phyloP scores from a whole-genome alignment of 2,113 vertebrate genomes.

The Oreochromis niloticus region DNA sequence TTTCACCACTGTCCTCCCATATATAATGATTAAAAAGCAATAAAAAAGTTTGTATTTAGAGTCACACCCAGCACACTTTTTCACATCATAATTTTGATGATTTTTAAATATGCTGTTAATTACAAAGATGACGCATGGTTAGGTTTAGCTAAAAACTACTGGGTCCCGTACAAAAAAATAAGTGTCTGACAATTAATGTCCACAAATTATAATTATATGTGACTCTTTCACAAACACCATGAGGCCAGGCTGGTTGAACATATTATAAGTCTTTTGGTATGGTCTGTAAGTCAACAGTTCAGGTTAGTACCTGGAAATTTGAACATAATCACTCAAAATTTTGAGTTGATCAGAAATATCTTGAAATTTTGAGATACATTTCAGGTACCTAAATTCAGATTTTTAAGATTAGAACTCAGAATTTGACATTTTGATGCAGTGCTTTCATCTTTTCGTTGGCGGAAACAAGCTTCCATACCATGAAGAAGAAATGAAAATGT shows the following conservation, averaged over 20 bases:
- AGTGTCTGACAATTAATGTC: not conserved
- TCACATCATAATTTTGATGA: not conserved
- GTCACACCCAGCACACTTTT: not conserved
- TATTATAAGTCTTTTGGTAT: not conserved
- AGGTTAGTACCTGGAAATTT: not conserved
- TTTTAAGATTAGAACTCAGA: too few species aligned
- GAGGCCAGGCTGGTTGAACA: not conserved
- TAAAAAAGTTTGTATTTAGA: too few species aligned
- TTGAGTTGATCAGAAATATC: not conserved
- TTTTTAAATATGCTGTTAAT: not conserved
- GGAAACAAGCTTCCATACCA: too few species aligned
- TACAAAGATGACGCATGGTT: not conserved
- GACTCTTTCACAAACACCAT: not conserved
- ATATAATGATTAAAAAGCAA: not conserved
- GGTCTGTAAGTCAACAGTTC: not conserved
- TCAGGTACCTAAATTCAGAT: too few species aligned
- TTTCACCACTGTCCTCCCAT: not conserved
- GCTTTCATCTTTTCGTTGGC: too few species aligned
- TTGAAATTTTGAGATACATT: not conserved
- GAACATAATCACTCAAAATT: not conserved
- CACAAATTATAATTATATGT: not conserved
- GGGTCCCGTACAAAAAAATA: not conserved
- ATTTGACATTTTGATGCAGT: too few species aligned
- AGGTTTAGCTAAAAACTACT: not conserved
- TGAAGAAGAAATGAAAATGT: too few species aligned